Conservation (phyloP, 2,888 invertebrate species). For the Miltochrista miniata region DNA sequence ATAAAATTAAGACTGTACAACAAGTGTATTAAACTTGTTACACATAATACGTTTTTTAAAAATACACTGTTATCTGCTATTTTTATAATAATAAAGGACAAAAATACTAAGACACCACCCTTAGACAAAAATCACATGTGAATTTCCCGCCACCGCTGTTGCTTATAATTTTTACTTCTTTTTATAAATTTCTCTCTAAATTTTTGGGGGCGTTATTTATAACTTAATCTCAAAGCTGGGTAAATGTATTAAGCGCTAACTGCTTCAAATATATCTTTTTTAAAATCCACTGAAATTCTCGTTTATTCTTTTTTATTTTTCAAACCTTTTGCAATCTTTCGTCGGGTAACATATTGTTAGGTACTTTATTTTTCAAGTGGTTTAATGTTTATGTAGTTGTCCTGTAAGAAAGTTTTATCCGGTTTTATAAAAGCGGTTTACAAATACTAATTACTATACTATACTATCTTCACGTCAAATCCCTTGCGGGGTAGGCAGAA, state of each 20-base stretch:
- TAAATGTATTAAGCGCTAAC: slow-evolving; percentile 72
- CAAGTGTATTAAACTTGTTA: too few species aligned
- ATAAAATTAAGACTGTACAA: too few species aligned
- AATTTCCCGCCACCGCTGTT: slow-evolving; percentile 44
- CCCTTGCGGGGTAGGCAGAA: too few species aligned
- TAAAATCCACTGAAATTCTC: slow-evolving; percentile 30
- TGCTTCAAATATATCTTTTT: slow-evolving; percentile 55
- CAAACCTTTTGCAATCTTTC: slow-evolving; percentile 1
- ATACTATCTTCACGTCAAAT: too few species aligned
- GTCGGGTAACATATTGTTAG: neutral
- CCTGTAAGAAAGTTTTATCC: neutral
- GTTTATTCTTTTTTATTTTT: slow-evolving; percentile 24
- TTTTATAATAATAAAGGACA: too few species aligned
- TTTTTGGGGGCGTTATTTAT: slow-evolving; percentile 77
- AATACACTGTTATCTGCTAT: too few species aligned
- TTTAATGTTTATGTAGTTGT: neutral
- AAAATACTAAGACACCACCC: neutral
- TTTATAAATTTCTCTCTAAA: slow-evolving; percentile 75
- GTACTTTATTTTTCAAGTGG: neutral
- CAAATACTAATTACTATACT: too few species aligned
- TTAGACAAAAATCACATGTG: neutral
- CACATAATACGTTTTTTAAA: too few species aligned
- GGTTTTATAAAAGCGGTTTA: too few species aligned
- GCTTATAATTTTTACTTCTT: slow-evolving; percentile 43
- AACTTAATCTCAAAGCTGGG: slow-evolving; percentile 75